Evolutionary conservation across 2,888 invertebrate species (phyloP).

Genomic region (Caenorhabditis afra): DNA sequence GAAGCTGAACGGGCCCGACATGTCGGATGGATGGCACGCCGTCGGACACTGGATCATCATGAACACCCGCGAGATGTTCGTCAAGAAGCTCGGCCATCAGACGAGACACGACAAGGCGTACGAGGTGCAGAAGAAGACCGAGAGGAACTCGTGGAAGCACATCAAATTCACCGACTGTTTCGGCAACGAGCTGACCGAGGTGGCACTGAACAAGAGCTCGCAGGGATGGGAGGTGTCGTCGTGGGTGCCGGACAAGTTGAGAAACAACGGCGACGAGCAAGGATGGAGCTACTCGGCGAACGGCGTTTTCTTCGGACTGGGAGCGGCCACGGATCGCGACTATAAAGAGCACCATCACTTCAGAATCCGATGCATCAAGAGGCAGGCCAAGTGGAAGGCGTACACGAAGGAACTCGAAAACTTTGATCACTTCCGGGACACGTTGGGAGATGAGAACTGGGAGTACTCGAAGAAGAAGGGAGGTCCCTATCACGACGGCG

Average conservation of each 20-base stretch:
- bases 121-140: constrained; percentile 66
- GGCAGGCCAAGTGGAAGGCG: constrained; percentile 18
- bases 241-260: constrained; percentile 72
- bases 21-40: constrained; percentile 9
- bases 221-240: constrained; percentile 67
- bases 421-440: constrained; percentile 30
- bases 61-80: constrained; percentile 66
- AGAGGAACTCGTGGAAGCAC: constrained; percentile 50
- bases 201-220: constrained; percentile 23
- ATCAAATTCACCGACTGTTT: constrained; percentile 66
- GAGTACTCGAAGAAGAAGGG: constrained; percentile 66
- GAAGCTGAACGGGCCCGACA: neutral
- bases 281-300: constrained; percentile 74
- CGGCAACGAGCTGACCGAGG: constrained; percentile 60
- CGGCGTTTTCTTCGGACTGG: constrained; percentile 66
- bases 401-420: constrained; percentile 48
- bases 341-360: constrained; percentile 42
- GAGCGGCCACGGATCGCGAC: constrained; percentile 47
- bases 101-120: constrained; percentile 61
- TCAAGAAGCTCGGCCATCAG: constrained; percentile 47
- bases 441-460: constrained; percentile 20
- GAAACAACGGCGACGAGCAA: constrained; percentile 72
- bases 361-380: constrained; percentile 35
- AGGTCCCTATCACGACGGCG: constrained; percentile 65
- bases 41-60: constrained; percentile 64